Evolutionary conservation across 1,140 invertebrate species (phyloP), one percentile per base, ranked within the genome.

Genomic region (Paracyclopina nana): DNA sequence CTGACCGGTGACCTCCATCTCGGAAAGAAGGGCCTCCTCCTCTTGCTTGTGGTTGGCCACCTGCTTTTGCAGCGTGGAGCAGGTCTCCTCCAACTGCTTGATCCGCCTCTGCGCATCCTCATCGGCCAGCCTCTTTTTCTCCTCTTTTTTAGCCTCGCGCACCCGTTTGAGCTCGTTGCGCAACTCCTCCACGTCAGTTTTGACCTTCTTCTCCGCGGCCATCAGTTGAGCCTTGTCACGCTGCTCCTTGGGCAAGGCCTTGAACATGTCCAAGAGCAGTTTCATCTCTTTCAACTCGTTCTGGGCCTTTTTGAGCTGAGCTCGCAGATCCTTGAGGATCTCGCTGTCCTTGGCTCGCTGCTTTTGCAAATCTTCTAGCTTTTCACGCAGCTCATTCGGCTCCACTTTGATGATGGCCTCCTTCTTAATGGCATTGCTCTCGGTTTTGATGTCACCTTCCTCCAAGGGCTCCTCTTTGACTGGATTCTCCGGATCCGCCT

Each of bases 1-100:
- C 66, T 95, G 90, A 0, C 92, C 92, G 0, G 91, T 99, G 1
- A 96, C 88, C 65, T 99, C 95, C 85, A 98, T 95, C 66, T 99
- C 95, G 61, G 90, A 95, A 3, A 97, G 68, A 46, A 99, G 67
- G 1, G 90, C 88, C 63, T 97, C 92, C 65, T 98, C 94, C 64
- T 96, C 90, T 77, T 86, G 56, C 24, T 57, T 56, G 22, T 53
- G 20, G 41, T 52, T 52, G 25, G 38, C 38, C 2, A 52, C 50
- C 34, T 50, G 34, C 54, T 70, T 69, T 54, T 72, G 69, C 18
- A 73, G 60, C 18, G 69, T 63, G 41, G 63, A 59, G 27, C 72
- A 66, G 60, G 83, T 82, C 58, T 95, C 90, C 62, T 97, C 90
- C 31, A 92, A 64, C 62, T 88, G 84, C 59, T 91, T 91, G 29